Conservation (phyloP, 1,140 invertebrate species). For the Sminthurides bifidus region DNA sequence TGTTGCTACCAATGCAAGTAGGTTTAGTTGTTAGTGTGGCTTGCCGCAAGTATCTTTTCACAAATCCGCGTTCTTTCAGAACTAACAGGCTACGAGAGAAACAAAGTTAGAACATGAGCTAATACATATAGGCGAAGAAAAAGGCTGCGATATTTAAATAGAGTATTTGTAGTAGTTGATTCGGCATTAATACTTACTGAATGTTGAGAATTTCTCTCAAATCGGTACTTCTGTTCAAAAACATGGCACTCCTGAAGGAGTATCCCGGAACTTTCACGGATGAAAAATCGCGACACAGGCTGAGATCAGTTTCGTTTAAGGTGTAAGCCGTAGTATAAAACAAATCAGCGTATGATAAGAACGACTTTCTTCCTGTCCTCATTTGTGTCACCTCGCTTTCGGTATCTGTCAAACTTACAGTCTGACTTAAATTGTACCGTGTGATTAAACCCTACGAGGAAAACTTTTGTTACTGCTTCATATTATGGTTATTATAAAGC, state of each 20-base stretch:
- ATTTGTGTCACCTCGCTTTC: not conserved
- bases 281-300: not conserved
- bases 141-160: too few species aligned
- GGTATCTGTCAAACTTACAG: not conserved
- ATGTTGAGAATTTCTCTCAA: too few species aligned
- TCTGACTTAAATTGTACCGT: not conserved
- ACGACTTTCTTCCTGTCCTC: not conserved
- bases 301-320: not conserved
- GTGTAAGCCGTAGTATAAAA: not conserved
- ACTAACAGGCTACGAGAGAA: too few species aligned
- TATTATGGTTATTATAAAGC: not conserved
- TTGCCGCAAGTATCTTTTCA: too few species aligned
- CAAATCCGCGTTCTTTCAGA: too few species aligned
- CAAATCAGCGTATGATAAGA: not conserved
- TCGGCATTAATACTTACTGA: too few species aligned
- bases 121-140: too few species aligned
- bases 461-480: not conserved
- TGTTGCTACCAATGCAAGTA: too few species aligned
- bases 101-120: too few species aligned
- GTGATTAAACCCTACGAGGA: not conserved
- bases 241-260: not conserved
- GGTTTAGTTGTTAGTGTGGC: too few species aligned
- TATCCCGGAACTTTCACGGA: not conserved
- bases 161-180: too few species aligned
- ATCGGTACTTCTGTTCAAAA: too few species aligned